Base-by-base conservation (phyloP, 2,888 invertebrate species). In the Adela reaumurella region DNA sequence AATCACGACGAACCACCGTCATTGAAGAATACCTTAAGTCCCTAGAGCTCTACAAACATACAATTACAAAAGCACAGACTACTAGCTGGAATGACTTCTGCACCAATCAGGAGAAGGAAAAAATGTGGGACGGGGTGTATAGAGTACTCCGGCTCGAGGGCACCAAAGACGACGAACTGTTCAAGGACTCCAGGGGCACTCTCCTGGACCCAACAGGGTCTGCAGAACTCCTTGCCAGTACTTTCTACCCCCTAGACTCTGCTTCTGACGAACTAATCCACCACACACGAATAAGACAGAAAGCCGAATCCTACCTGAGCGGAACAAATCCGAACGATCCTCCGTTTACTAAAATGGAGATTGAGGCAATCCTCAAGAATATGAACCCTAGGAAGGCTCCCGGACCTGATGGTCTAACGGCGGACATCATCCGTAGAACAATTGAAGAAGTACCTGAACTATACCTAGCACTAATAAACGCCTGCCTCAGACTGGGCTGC, bases 61-160 rank as follows among this genome's bases (percentile, higher is more conserved):
- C 48, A 8, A 49, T 46, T 20, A 19, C 41, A 19, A 17, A 35
- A n/a, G 51, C 54, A 5, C 47, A 52, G 24, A 48, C 28, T 2
- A 10, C 17, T 1, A 52, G 53, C 16, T 55, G 52, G 52, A 53
- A 52, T 17, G 19, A 41, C 1, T 51, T 54, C 43, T 54, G 51
- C 17, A 11, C 24, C 2, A 51, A 42, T 8, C 52, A 54, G 19
- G 50, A 53, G 1, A 45, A 45, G n/a, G 50, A 52, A 17, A 45
- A 46, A 3, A 45, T 52, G 43, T 52, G 52, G 51, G 52, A 54
- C 11, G 50, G 52, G 0, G 46, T 53, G 1, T 54, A 54, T 14
- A 46, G 52, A 19, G 46, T 54, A 3, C 51, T 54, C 3, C 29
- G 47, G 45, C 0, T 11, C 41, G 1, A 28, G 17, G 17, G 46